A percentile compares a stretch with the other conserved stretches of the same genome.
These are phyloP conservation scores for Parus major DNA, from an alignment of 2,113 vertebrate species.

Conservation along the genomic window DNA sequence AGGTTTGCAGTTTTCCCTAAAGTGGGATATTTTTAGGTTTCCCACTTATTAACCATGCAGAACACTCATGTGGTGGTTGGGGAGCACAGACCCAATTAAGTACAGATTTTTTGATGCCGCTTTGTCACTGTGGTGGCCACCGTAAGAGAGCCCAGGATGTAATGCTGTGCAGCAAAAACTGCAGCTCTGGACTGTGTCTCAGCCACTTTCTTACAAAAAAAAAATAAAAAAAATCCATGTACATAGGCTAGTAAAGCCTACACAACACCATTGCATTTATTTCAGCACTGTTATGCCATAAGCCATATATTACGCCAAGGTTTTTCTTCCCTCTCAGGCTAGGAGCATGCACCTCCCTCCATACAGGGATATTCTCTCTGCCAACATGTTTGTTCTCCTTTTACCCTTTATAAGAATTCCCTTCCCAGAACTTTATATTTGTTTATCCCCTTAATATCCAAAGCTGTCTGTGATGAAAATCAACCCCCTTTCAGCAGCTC, in stretches of 20 bases:
- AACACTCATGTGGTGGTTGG: neutral
- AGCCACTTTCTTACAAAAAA: constrained; percentile 21
- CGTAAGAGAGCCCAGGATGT: fast-evolving
- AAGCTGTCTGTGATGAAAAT: constrained; percentile 38
- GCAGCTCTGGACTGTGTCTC: constrained; percentile 46
- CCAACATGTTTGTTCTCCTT: neutral
- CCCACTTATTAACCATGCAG: neutral
- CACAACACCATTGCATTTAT: neutral
- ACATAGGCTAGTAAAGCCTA: neutral
- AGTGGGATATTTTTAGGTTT: constrained; percentile 40
- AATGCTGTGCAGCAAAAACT: neutral
- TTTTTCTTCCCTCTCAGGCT: neutral
- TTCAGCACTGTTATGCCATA: neutral
- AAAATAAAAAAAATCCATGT: neutral
- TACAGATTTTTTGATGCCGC: neutral
- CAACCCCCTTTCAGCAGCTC: neutral
- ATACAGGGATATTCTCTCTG: neutral
- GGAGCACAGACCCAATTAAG: neutral
- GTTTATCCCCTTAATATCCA: constrained; percentile 24
- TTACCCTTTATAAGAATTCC: neutral
- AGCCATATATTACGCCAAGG: neutral
- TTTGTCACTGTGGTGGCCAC: neutral
- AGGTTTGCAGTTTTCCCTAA: constrained; percentile 4
- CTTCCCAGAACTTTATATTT: neutral
- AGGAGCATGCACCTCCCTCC: neutral